Base-by-base conservation (phyloP, 2,113 vertebrate species). In the Lepidothrix coronata region DNA sequence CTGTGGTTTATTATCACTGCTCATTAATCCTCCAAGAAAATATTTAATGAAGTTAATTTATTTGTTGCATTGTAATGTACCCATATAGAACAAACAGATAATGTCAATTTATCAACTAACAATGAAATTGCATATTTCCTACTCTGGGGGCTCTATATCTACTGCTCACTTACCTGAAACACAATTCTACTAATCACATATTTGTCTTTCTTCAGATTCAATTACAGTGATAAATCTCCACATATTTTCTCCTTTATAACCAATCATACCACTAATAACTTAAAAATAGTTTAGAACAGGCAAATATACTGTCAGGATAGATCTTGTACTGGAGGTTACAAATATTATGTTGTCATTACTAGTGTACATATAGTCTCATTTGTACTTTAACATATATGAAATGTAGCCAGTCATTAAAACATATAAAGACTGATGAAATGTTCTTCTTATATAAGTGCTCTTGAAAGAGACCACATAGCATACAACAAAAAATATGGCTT, bases 11-110 rank as follows among this genome's bases (percentile, higher is more conserved):
- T 51, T 73, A 93, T 82, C 95, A 82, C 89, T 85, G 62, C 37
- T 94, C 92, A 96, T 97, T 97, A 97, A 96, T 96, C 58, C 78
- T 96, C 71, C 72, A 97, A 95, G 92, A 93, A 97, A 97, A 97
- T 97, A 92, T 95, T 95, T 97, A 97, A 97, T 96, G 81, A 96
- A 96, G 63, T 83, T 71, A 96, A 96, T 97, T 97, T 95, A 95
- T 97, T 96, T 97, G 52, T 97, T 93, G 81, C 52, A 51, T 86
- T 94, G 31, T 66, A 66, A 94, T 68, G 66, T 63, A 88, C 72
- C 28, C 66, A 89, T 48, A 41, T 17, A 95, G 37, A 88, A 75
- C 79, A 81, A 96, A 85, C 33, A 43, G 54, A 83, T 95, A 89
- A 33, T 89, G 57, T 94, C 5, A 5, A 89, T 96, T 97, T 96